Base-by-base conservation (phyloP, 2,113 vertebrate species). In the Phocoena phocoena region DNA sequence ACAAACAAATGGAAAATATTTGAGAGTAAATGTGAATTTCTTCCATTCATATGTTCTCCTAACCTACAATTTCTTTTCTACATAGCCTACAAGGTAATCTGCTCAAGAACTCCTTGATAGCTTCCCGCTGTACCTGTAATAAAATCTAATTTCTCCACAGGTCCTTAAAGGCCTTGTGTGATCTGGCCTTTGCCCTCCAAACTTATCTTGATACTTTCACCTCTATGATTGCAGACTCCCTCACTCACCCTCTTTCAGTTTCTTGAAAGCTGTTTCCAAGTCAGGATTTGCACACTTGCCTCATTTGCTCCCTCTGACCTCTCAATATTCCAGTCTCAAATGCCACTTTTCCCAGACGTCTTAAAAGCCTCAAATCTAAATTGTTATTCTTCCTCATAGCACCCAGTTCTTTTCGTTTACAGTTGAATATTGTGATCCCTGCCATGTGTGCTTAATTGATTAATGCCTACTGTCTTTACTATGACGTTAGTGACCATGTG, bases 21-120 rank as follows among this genome's bases (percentile, higher is more conserved):
- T 33, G n/a, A 53, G 23, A 87, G 18, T 53, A 94, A 90, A 81
- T 23, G 25, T 94, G 36, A 90, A 60, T 90, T 96, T 96, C 55
- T 93, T 38, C 33, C 65, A 80, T 70, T 92, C 33, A 50, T 14
- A 85, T 50, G 20, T 70, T 73, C 67, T 95, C 58, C 23, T 63
- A 70, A 79, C 25, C 21, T 68, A 65, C 5, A 88, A 41, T 84
- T 93, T 73, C 38, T 92, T 74, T 84, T 90, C 28, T 62, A 89
- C 15, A 76, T 11, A 38, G 28, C 4, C 50, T 90, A 91, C 76
- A 80, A 94, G 10, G 31, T 84, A 28, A 88, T 55, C 18, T 65
- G 8, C 50, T 85, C 74, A 88, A 80, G 44, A 96, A 96, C 53
- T 93, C 31, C n/a, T 89, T 65, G n/a, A 55, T 33, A 44, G n/a